Percentiles rank a stretch among this genome's conserved stretches.
phyloP scores from a whole-genome alignment of 2,113 vertebrate species.

The Siphamia tubifer region DNA sequence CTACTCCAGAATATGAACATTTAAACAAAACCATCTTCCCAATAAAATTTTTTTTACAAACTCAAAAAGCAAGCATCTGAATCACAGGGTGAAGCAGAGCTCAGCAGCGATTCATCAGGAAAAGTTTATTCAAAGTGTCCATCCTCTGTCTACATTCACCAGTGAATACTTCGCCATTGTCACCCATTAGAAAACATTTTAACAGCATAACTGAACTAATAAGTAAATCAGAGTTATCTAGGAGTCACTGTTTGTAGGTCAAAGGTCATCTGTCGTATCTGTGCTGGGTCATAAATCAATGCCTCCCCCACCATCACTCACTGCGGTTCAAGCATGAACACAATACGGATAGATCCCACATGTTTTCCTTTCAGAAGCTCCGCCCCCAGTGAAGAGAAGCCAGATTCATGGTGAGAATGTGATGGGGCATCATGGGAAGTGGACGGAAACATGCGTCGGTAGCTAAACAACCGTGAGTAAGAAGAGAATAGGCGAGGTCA shows the following conservation, averaged over 20 bases:
- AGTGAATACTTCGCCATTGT: no score
- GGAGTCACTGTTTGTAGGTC: background rate
- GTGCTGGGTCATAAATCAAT: conserved; percentile 16
- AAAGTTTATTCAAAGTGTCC: background rate
- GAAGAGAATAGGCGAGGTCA: no score
- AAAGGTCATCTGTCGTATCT: conserved; percentile 27
- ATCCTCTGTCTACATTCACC: no score
- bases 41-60: no score
- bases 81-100: background rate
- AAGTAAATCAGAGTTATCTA: conserved; percentile 23
- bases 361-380: no score
- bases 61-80: background rate
- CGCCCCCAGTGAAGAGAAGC: background rate
- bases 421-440: background rate
- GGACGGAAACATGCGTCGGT: no score
- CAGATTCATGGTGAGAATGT: no score
- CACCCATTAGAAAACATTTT: no score
- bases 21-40: no score
- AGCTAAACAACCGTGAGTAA: no score
- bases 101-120: background rate
- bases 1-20: no score
- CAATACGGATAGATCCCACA: background rate
- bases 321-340: background rate
- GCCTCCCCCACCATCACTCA: background rate
- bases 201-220: no score